Evolutionary conservation across 2,113 vertebrate species (phyloP), one percentile per base, ranked within the genome.

Genomic region (Cochlearius cochlearius): DNA sequence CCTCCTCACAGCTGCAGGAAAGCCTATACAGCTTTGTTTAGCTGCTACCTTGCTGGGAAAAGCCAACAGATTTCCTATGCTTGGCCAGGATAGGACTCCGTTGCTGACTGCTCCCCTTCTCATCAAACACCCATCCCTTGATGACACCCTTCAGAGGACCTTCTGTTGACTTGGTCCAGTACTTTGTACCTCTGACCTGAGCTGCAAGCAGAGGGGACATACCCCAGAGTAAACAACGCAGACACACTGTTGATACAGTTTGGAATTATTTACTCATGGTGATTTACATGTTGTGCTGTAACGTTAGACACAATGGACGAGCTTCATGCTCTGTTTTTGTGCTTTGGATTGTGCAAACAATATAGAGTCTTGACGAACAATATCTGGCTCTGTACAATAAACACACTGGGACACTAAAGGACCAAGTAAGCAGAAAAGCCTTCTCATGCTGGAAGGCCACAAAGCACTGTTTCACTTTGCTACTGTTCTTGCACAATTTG

Each of bases 261-360:
- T 72, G 81, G 77, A 94, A 88, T 92, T 39, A 80, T 98, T 98
- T 98, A 98, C 96, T 98, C 80, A 60, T 12, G 20, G 41, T 79
- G 72, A 56, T 92, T 94, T 72, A 94, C 60, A 69, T 60, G 36
- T 94, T 93, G 77, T 96, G 93, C 87, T 94, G 41, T 88, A 67
- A 87, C 90, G 92, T 77, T 36, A 85, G 76, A 97, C 92, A 88
- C 79, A 88, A 45, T 47, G 72, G 34, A 52, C 66, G 88, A 91
- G 81, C 96, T 92, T 97, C 97, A 92, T 95, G 97, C 97, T 97
- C 39, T 92, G 89, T 2, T 93, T 91, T 97, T 98, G 98, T 98
- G 98, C 97, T 95, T 97, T 77, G 3, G 60, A 89, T 94, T 95
- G 74, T 96, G 93, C 30, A 2, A 74, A 88, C 88, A 91, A 90